A percentile compares a stretch with the other conserved stretches of the same genome.
phyloP scores from a whole-genome alignment of 2,888 invertebrate genomes.

The Teleogryllus oceanicus region DNA sequence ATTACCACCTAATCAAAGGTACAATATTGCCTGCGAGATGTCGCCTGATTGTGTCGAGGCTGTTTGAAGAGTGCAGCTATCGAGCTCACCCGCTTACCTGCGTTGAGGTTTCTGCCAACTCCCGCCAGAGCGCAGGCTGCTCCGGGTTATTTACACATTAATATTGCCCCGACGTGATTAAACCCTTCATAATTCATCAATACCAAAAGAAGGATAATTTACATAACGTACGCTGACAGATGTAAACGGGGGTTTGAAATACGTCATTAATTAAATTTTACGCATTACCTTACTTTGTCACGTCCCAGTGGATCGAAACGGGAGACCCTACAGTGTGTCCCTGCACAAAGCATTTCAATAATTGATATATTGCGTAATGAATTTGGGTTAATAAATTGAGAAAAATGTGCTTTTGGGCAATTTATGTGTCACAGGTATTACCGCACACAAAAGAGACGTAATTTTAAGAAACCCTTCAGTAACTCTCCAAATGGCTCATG shows the following conservation, averaged over 20 bases:
- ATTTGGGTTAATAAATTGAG: too few relatives aligned
- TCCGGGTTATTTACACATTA: not conserved
- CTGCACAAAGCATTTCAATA: too few relatives aligned
- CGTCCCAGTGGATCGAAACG: not conserved
- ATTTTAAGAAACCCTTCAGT: too few relatives aligned
- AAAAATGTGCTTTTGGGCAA: too few relatives aligned
- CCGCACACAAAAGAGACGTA: too few relatives aligned
- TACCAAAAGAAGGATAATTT: not conserved
- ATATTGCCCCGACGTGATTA: not conserved
- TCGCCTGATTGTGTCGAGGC: too few relatives aligned
- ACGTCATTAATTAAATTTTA: slow-evolving; percentile 9
- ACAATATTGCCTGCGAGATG: too few relatives aligned
- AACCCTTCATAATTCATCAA: slow-evolving; percentile 18
- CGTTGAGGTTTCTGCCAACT: not conserved
- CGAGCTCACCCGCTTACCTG: not conserved
- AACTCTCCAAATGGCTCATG: too few relatives aligned
- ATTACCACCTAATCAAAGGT: too few relatives aligned
- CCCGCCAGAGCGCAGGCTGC: not conserved
- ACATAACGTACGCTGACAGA: not conserved
- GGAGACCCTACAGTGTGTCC: too few relatives aligned
- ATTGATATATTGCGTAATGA: too few relatives aligned
- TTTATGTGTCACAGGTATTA: too few relatives aligned
- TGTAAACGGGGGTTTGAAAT: slow-evolving; percentile 7
- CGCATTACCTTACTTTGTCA: slow-evolving; percentile 6
- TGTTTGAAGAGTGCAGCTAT: not conserved